phyloP scores from a whole-genome alignment of 2,113 vertebrate genomes.

The Corythornis vintsioides region DNA sequence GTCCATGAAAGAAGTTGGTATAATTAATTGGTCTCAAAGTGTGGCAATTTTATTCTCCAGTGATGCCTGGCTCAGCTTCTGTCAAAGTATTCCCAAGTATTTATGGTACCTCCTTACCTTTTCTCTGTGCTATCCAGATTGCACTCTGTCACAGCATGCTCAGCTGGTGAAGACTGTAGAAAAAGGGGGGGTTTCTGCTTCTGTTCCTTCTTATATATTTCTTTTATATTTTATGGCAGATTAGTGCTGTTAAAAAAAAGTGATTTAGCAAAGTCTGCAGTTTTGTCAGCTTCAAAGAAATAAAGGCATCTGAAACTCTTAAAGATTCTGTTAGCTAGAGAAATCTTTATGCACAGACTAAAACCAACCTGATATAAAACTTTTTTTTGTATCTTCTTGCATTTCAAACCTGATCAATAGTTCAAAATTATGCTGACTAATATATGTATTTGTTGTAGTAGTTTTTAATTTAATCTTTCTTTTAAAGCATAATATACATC shows the following conservation, averaged over 20 bases:
- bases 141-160: background rate
- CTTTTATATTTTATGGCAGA: background rate
- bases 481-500: background rate
- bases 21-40: background rate
- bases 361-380: slow-evolving; percentile 2
- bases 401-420: background rate
- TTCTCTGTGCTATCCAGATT: slow-evolving; percentile 23
- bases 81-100: background rate
- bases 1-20: background rate
- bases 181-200: background rate
- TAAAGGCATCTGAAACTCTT: background rate
- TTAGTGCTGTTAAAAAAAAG: slow-evolving; percentile 8
- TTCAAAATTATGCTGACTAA: background rate
- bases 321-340: background rate
- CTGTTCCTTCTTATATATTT: background rate
- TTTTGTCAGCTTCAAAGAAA: background rate
- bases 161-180: background rate
- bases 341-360: background rate
- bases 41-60: background rate
- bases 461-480: background rate
- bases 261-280: background rate
- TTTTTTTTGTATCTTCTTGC: background rate
- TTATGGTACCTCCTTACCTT: slow-evolving; percentile 4
- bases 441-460: background rate
- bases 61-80: background rate